Evolutionary conservation across 2,113 vertebrate species (phyloP), one percentile per base, ranked within the genome.

Genomic region (Thalassoma bifasciatum): DNA sequence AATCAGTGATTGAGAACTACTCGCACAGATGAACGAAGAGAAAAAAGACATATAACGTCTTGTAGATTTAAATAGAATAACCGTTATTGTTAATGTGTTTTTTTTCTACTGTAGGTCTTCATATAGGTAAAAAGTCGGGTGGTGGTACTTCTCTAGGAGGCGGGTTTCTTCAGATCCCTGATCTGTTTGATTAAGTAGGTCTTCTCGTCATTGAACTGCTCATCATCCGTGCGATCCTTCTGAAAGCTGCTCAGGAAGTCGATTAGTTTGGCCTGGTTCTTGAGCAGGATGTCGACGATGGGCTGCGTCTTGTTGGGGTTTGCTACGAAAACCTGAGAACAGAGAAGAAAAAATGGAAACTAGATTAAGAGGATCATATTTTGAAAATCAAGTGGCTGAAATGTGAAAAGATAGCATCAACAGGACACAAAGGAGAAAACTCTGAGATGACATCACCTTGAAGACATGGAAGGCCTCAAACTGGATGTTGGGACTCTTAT

Each of bases 151-250:
- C 72, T 91, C 92, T 97, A 96, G 86, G 97, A 96, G 51, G 95
- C 94, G 26, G 96, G 95, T 92, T 96, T 96, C 93, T 98, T 99
- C 94, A 98, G 95, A 94, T 99, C 97, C 91, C 96, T 93, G 95
- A 99, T 99, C 95, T 99, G 97, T 95, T 98, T 99, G 88, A 98
- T 96, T 93, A 99, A 92, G 92, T 99, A 99, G 84, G 96, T 99
- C 94, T 99, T 99, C 95, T 98, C 97, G n/a, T 98, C 97, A 50
- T 97, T 96, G 93, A 98, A 99, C 87, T 98, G 97, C 93, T 98
- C 97, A 17, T 98, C 97, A 78, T 98, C 96, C 37, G 96, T 95
- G 89, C 96, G 95, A 84, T 98, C 96, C 81, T 96, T 97, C 94
- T 98, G 97, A 92, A 99, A 99, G 94, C 96, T 96, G 95, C 95